Conservation (phyloP, 92 coral and sea anemone genomes). For the Zoanthus solanderi region DNA sequence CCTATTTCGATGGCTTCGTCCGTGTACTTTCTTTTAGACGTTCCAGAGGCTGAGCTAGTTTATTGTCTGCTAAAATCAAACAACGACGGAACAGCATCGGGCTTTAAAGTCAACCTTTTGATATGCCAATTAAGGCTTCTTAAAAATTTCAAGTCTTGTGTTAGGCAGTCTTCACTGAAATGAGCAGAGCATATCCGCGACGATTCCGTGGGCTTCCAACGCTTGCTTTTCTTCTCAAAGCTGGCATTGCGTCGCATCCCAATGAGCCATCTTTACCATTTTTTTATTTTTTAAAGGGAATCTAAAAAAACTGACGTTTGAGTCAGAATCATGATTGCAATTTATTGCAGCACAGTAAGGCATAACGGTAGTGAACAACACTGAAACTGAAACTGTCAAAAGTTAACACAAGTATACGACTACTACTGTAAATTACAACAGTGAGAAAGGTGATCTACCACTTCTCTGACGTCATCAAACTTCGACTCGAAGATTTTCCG, state of each 20-base stretch:
- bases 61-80: constrained; percentile 36
- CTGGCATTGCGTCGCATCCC: not conserved
- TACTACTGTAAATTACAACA: not conserved
- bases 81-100: constrained; percentile 33
- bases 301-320: constrained; percentile 22
- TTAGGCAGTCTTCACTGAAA: constrained; percentile 16
- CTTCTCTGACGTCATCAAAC: constrained; percentile 18
- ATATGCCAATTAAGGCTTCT: constrained; percentile 34
- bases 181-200: constrained; percentile 34
- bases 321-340: not conserved
- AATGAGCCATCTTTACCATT: not conserved
- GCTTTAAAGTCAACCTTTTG: constrained; percentile 39
- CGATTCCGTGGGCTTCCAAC: not conserved
- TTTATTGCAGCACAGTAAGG: constrained; percentile 17
- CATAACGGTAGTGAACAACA: not conserved
- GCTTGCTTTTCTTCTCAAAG: not conserved
- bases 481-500: not conserved
- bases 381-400: not conserved
- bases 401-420: not conserved
- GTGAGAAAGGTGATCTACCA: not conserved
- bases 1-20: not conserved
- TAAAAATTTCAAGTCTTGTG: constrained; percentile 2
- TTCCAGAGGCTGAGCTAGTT: not conserved
- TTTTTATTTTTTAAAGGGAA: not conserved
- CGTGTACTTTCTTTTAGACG: not conserved